These are phyloP conservation scores for Melanophora roralis DNA, from an alignment of 2,888 invertebrate species.

Conservation along the genomic window DNA sequence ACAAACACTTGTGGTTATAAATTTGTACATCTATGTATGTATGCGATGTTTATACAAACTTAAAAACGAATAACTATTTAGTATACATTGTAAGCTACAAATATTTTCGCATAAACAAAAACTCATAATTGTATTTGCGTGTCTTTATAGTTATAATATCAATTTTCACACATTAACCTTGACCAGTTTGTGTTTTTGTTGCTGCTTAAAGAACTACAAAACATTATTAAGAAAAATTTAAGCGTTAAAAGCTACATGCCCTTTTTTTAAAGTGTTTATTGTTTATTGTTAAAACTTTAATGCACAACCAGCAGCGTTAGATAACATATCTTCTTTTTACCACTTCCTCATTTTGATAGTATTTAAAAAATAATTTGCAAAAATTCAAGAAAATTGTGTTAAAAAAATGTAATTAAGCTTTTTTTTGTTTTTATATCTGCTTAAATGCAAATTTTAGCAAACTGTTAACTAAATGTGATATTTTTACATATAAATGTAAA, in stretches of 20 bases:
- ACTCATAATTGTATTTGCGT: constrained; percentile 28
- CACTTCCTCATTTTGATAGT: too few relatives aligned
- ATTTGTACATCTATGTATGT: background rate
- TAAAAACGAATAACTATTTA: too few relatives aligned
- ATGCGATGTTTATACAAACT: too few relatives aligned
- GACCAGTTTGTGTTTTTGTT: constrained; percentile 68
- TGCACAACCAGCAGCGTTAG: background rate
- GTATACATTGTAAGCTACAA: background rate
- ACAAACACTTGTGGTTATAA: constrained; percentile 19
- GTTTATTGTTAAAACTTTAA: background rate
- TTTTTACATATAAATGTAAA: background rate
- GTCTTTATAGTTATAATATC: constrained; percentile 62
- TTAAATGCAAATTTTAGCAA: constrained; percentile 12
- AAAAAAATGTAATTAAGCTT: too few relatives aligned
- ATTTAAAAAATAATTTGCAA: background rate
- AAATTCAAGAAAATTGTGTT: too few relatives aligned
- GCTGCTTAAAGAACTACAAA: constrained; percentile 8
- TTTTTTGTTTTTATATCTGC: too few relatives aligned
- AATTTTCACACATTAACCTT: constrained; percentile 72
- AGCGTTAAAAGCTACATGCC: constrained; percentile 28
- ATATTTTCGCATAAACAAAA: constrained; percentile 23
- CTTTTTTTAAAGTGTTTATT: too few relatives aligned
- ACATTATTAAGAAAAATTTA: constrained; percentile 34
- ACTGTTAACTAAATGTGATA: background rate
- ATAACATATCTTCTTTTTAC: too few relatives aligned